Evolutionary conservation across 2,113 vertebrate species (phyloP).

Genomic region (Pionites leucogaster): DNA sequence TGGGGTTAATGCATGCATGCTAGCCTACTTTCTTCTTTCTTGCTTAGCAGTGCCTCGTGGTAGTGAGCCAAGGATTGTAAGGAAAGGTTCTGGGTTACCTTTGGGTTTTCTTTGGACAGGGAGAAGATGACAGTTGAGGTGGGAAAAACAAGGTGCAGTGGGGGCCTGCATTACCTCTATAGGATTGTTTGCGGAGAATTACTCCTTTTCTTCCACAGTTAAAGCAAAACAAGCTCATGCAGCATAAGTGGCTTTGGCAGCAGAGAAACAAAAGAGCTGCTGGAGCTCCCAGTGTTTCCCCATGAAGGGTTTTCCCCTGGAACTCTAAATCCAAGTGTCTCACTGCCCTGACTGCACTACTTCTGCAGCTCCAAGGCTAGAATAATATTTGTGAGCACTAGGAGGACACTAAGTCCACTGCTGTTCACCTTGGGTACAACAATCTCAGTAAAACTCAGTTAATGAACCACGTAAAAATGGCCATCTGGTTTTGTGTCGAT

Average conservation of each 20-base stretch:
- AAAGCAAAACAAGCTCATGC: background rate
- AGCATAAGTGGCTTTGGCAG: background rate
- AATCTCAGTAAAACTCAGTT: constrained; percentile 4
- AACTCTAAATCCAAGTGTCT: background rate
- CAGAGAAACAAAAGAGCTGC: background rate
- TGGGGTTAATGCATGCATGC: background rate
- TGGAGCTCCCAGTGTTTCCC: background rate
- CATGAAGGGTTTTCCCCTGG: background rate
- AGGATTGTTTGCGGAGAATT: background rate
- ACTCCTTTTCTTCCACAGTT: background rate
- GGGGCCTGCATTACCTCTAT: background rate
- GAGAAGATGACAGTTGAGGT: background rate
- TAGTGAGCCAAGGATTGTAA: background rate
- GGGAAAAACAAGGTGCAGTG: background rate
- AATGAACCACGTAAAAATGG: constrained; percentile 1
- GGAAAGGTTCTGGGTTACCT: background rate
- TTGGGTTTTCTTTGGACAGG: background rate
- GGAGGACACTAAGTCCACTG: background rate
- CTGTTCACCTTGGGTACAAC: background rate
- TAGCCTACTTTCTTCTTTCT: background rate
- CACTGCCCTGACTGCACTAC: background rate
- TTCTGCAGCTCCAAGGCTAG: background rate
- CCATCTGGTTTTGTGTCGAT: constrained; percentile 23
- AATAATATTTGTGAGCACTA: background rate
- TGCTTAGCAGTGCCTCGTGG: background rate